Evolutionary conservation across 2,797 vertebrate species (phyloP).

Genomic region (Loris lydekkerianus): DNA sequence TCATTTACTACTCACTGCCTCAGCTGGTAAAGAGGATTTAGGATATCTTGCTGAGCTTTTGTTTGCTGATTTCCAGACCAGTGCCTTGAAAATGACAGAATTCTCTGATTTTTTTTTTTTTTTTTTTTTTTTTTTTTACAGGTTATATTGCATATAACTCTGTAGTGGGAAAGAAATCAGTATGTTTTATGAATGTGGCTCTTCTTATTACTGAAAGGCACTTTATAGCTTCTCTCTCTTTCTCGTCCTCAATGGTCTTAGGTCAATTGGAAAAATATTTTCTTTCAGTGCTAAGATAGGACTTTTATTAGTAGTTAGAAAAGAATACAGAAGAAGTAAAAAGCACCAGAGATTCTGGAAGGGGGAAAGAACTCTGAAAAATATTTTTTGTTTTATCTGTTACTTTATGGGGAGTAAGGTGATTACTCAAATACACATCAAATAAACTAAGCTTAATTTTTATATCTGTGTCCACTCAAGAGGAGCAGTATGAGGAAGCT

Average conservation of each 20-base stretch:
- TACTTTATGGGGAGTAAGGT: slow-evolving; percentile 71
- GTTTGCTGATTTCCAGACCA: slow-evolving; percentile 66
- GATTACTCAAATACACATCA: slow-evolving; percentile 75
- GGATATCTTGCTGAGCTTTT: slow-evolving; percentile 61
- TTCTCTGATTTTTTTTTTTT: slow-evolving; percentile 53
- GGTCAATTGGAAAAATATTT: slow-evolving; percentile 26
- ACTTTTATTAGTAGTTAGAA: too few species aligned
- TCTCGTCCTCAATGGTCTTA: slow-evolving; percentile 50
- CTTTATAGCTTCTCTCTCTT: slow-evolving; percentile 23
- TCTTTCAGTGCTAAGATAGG: background rate
- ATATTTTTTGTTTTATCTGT: slow-evolving; percentile 57
- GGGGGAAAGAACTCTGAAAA: background rate
- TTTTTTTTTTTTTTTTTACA: slow-evolving; percentile 15
- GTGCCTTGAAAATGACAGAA: slow-evolving; percentile 68
- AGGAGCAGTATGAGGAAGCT: slow-evolving; percentile 63
- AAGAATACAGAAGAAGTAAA: too few species aligned
- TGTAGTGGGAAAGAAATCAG: slow-evolving; percentile 56
- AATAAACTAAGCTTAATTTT: slow-evolving; percentile 77
- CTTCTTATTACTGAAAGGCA: slow-evolving; percentile 36
- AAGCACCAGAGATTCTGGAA: too few species aligned
- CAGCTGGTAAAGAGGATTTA: slow-evolving; percentile 65
- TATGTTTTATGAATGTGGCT: slow-evolving; percentile 54
- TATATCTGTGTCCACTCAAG: slow-evolving; percentile 58
- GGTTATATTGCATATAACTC: slow-evolving; percentile 53
- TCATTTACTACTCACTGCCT: slow-evolving; percentile 47